Conservation (phyloP, 2,797 vertebrate species). For the Carapus acus region DNA sequence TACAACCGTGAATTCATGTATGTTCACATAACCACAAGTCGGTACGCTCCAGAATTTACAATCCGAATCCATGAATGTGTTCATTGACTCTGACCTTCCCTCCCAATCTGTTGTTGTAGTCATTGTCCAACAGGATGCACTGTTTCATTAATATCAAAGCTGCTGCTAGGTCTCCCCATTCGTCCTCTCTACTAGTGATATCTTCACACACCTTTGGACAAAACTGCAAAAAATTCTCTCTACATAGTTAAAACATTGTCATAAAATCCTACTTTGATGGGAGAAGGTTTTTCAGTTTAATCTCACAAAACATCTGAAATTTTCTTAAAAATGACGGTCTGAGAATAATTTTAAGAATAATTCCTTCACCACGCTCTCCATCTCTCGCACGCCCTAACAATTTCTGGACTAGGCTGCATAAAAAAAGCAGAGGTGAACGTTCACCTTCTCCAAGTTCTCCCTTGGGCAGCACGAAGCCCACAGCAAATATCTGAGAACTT, state of each 20-base stretch:
- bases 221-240: conserved; percentile 65
- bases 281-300: too few relatives aligned
- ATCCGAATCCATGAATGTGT: too few relatives aligned
- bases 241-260: conserved; percentile 61
- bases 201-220: conserved; percentile 47
- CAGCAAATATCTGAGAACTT: conserved; percentile 33
- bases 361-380: conserved; percentile 48
- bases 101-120: conserved; percentile 32
- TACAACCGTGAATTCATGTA: too few relatives aligned
- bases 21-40: too few relatives aligned
- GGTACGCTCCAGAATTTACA: too few relatives aligned
- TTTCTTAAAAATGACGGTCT: conserved; percentile 22
- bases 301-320: conserved; percentile 31
- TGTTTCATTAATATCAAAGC: conserved; percentile 48
- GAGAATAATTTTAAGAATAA: too few relatives aligned
- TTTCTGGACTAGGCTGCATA: conserved; percentile 29
- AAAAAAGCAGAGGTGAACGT: conserved; percentile 5
- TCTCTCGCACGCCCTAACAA: too few relatives aligned
- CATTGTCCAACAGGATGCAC: conserved; percentile 64
- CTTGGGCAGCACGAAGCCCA: conserved; percentile 20
- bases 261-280: conserved; percentile 57
- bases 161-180: conserved; percentile 1
- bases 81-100: too few relatives aligned
- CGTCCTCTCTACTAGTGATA: conserved; percentile 12
- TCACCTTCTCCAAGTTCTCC: conserved; percentile 4